Evolutionary conservation across 2,113 vertebrate species (phyloP), one percentile per base, ranked within the genome.

Genomic region (Elanus axillaris): DNA sequence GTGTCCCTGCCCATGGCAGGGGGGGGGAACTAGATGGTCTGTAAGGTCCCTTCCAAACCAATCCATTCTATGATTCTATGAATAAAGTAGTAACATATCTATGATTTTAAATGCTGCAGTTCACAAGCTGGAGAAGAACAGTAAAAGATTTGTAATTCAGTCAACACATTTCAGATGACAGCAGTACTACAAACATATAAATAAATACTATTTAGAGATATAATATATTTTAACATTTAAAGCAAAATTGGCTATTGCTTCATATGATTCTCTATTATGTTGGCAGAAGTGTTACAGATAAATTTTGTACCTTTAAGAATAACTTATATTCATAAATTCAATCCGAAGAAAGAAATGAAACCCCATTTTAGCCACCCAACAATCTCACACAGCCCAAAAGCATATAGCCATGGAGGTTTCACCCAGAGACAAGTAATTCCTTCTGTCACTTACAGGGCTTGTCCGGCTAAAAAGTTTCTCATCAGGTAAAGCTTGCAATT

Each of bases 351-450:
- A 72, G 43, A 82, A 73, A 47, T 2, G 3, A 88, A 95, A 22
- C 3, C 6, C 10, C 15, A 9, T 25, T 69, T 94, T 26, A 67
- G 18, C 80, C 36, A 91, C 34, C 11, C 26, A 52, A 48, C 36
- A 71, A 60, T 17, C 19, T 59, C 27, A 67, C n/a, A 60, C 13
- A 64, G 59, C 48, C 43, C 67, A 56, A 43, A 48, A 80, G n/a
- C 0, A 0, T 2, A 3, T 10, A 72, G 45, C 53, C 50, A 34
- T 0, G 0, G 15, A 29, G 3, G 8, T 59, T 78, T 71, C 34
- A 92, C 10, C 16, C n/a, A 75, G 16, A 67, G 32, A 64, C 26
- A 68, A 60, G 34, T 36, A 38, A 93, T 16, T 72, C 19, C 9
- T 59, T 53, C 34, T 36, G 45, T 48, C n/a, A 48, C 50, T 85